These are phyloP conservation scores for human (Homo sapiens) DNA, from an alignment of 2,113 vertebrate genomes.

Conservation along the genomic window GRCh38 chr15:68113001-68113500, in stretches of 20 bases:
- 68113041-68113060: background rate
- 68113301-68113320: background rate
- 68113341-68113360: background rate
- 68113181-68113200: background rate
- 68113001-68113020: background rate
- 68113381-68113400: background rate
- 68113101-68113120: background rate
- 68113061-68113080: too few species aligned
- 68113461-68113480: constrained; percentile 19
- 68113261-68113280: background rate
- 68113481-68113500: constrained; percentile 7
- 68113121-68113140: background rate
- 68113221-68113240: background rate
- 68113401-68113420: constrained; percentile 7
- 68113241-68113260: background rate
- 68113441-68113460: background rate
- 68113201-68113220: background rate
- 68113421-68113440: constrained; percentile 16
- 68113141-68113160: background rate
- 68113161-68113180: background rate
- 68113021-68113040: background rate
- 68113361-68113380: constrained; percentile 20
- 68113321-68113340: constrained; percentile 2
- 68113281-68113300: constrained; percentile 24
- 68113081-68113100: too few species aligned